Base-by-base conservation (phyloP, 2,888 invertebrate species). In the Baccha elongata region DNA sequence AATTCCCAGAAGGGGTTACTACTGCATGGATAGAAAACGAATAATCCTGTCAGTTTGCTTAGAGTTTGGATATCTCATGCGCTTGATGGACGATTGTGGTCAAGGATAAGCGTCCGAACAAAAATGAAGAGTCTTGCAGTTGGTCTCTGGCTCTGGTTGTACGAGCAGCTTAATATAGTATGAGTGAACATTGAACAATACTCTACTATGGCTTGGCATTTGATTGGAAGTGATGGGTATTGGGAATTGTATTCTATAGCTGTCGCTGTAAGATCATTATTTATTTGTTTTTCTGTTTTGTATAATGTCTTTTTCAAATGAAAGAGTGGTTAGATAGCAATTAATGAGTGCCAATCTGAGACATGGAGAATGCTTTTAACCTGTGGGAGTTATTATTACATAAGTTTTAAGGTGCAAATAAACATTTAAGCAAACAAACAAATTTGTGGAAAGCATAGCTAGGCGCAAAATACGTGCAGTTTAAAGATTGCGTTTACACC, bases 11-110 rank as follows among this genome's bases (percentile, higher is more conserved):
- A 67, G 65, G 29, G 58, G 60, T 32, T 37, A 74, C 67, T 37
- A 62, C 29, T 23, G n/a, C 10, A 26, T 13, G 71, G 80, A 64
- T 69, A 55, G 83, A 55, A 83, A 78, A 78, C 73, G 78, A 83
- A 83, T 78, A 83, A 78, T 83, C 83, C 83, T 78, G 78, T 83
- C 83, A 64, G 83, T 83, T 83, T 72, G 83, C 83, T 73, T 73
- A 72, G 73, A 83, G 72, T 78, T 78, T 78, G 68, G 72, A 83
- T 83, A 78, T 69, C 72, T 78, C 72, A 72, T 68, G 68, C 35
- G 72, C 55, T 68, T 78, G 78, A 83, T 83, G 72, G 60, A 83
- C 78, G 72, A 73, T 73, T 83, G 83, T 83, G 83, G 83, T 83
- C 83, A 83, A 78, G 83, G 83, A 78, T 83, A 83, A 78, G 83